phyloP scores from a whole-genome alignment of 2,797 vertebrate genomes.

The Gadopsis bispinosus region DNA sequence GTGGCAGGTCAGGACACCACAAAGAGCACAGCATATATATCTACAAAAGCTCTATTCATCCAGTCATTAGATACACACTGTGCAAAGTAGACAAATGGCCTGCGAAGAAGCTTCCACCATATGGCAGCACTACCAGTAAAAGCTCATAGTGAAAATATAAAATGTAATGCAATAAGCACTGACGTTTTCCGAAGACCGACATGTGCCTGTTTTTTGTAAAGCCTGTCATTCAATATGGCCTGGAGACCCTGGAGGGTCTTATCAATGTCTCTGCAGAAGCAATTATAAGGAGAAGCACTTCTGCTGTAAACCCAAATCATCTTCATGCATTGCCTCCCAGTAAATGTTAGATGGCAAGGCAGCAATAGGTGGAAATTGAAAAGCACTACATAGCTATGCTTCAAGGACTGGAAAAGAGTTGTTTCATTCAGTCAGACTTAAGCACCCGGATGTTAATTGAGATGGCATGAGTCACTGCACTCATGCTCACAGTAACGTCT shows the following conservation, averaged over 20 bases:
- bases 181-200: conserved; percentile 27
- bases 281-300: conserved; percentile 62
- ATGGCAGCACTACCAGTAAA: background rate
- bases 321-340: conserved; percentile 48
- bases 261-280: conserved; percentile 59
- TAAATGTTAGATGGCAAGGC: conserved; percentile 50
- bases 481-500: conserved; percentile 21
- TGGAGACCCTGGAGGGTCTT: conserved; percentile 48
- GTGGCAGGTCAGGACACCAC: background rate
- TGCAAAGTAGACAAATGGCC: background rate
- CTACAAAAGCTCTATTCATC: background rate
- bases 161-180: conserved; percentile 30
- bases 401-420: conserved; percentile 55
- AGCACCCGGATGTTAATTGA: conserved; percentile 56
- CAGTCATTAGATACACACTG: background rate
- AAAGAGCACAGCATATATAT: background rate
- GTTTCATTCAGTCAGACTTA: conserved; percentile 55
- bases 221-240: conserved; percentile 41
- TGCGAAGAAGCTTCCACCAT: background rate
- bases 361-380: conserved; percentile 59
- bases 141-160: background rate
- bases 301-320: conserved; percentile 64
- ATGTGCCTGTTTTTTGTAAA: conserved; percentile 30
- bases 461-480: conserved; percentile 47
- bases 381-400: conserved; percentile 44